Conservation (phyloP, 2,113 vertebrate species). For the Entelurus aequoreus region DNA sequence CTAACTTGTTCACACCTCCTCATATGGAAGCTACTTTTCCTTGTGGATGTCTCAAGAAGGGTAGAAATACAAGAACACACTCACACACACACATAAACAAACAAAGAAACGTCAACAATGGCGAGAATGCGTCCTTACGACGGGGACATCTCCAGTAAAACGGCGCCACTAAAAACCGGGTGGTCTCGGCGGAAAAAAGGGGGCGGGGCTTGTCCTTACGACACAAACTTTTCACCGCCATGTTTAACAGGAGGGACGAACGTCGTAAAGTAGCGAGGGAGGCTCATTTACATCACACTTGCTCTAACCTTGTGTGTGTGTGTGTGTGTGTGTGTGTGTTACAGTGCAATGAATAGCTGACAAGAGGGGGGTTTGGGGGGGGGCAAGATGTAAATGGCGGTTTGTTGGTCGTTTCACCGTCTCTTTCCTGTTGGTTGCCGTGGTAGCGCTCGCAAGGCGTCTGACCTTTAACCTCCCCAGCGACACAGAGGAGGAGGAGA, state of each 20-base stretch:
- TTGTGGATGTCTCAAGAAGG: too few species aligned
- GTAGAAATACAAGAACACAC: too few species aligned
- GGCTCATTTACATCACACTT: constrained; percentile 54
- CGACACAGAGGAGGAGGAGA: neutral
- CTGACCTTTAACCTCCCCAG: constrained; percentile 11
- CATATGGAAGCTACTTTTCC: too few species aligned
- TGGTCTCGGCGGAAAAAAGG: constrained; percentile 39
- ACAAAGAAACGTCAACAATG: neutral
- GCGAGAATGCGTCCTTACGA: neutral
- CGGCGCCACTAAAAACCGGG: constrained; percentile 25
- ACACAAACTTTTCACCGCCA: constrained; percentile 8
- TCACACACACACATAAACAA: neutral
- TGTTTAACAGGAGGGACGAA: constrained; percentile 4
- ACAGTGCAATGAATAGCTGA: constrained; percentile 16
- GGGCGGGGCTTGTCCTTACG: constrained; percentile 1
- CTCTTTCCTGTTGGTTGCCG: constrained; percentile 45
- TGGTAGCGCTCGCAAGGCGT: neutral
- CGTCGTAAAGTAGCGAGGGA: constrained; percentile 9
- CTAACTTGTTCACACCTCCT: too few species aligned
- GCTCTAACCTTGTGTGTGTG: constrained; percentile 8
- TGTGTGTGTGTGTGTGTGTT: neutral
- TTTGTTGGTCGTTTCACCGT: constrained; percentile 17
- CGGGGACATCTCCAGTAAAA: neutral
- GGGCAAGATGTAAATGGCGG: constrained; percentile 56
- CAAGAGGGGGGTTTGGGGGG: constrained; percentile 25